Percentiles rank a stretch among this genome's conserved stretches.
Evolutionary conservation across 2,113 vertebrate genomes (phyloP).

Genomic region (Nematolebias whitei): DNA sequence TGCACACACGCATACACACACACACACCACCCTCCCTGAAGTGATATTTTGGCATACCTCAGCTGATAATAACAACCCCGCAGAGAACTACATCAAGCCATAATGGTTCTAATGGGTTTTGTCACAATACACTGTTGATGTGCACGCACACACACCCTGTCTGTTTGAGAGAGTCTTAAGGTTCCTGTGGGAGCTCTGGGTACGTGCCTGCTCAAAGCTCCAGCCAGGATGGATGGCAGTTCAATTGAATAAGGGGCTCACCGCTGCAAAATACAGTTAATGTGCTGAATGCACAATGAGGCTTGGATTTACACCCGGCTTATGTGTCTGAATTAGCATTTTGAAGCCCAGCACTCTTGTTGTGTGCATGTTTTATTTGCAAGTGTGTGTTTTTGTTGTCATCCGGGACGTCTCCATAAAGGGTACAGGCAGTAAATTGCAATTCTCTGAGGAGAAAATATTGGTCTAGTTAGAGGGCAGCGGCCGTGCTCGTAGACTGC

Average conservation of each 20-base stretch:
- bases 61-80: conserved; percentile 64
- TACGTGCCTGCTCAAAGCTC: conserved; percentile 62
- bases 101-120: conserved; percentile 67
- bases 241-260: conserved; percentile 74
- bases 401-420: conserved; percentile 65
- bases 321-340: conserved; percentile 71
- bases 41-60: conserved; percentile 47
- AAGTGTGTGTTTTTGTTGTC: conserved; percentile 49
- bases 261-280: conserved; percentile 68
- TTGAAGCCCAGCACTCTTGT: conserved; percentile 40
- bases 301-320: conserved; percentile 62
- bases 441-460: conserved; percentile 41
- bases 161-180: conserved; percentile 56
- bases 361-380: conserved; percentile 44
- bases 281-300: conserved; percentile 73
- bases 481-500: conserved; percentile 47
- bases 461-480: conserved; percentile 53
- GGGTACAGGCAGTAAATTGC: conserved; percentile 66
- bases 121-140: conserved; percentile 53
- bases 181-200: conserved; percentile 69
- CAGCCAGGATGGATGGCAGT: conserved; percentile 69
- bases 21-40: conserved; percentile 11
- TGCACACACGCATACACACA: too few species aligned
- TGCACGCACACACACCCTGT: conserved; percentile 65
- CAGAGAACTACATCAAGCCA: conserved; percentile 58